Evolutionary conservation across 2,797 vertebrate species (phyloP), one percentile per base, ranked within the genome.

Genomic region (Vireo griseus): DNA sequence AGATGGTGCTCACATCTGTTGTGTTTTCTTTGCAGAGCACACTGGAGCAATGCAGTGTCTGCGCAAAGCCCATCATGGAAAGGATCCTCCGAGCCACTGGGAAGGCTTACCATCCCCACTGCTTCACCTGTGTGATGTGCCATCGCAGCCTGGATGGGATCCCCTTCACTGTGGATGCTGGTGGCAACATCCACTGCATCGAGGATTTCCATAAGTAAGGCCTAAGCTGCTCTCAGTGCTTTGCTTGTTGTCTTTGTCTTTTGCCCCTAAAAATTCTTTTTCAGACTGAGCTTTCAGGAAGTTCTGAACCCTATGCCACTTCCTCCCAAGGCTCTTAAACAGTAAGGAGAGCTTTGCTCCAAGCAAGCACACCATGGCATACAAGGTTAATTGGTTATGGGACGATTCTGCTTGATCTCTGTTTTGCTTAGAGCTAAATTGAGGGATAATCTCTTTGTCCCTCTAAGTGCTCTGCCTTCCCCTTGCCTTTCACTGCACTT

Each of bases 121-220:
- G 99, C 98, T 99, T 99, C 97, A 99, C 98, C 97, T 99, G 99
- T 1, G 99, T 99, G 97, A 99, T 99, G 97, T 99, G 99, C 90
- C 98, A 98, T 80, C 99, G 98, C 96, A 99, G 99, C 97, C 97
- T 99, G 97, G 99, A 99, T 17, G 99, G 99, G 31, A 98, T 99
- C 93, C 99, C 99, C 1, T 99, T 99, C 97, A 99, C 99, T 0
- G 99, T 99, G 95, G 99, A 99, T 9, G 98, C 99, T 0, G 98
- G 98, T 31, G 99, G 99, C 86, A 99, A 99, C 97, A 99, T 99
- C 97, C 99, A 99, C 97, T 99, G 99, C 98, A 99, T 99, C 13
- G 98, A 99, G 97, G 99, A 99, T 97, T 99, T 99, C 95, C 99
- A 99, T 98, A 99, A 99, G 99, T 99, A 98, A 12, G 98, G 14